phyloP scores from a whole-genome alignment of 2,797 vertebrate species.

The Carduelis carduelis region DNA sequence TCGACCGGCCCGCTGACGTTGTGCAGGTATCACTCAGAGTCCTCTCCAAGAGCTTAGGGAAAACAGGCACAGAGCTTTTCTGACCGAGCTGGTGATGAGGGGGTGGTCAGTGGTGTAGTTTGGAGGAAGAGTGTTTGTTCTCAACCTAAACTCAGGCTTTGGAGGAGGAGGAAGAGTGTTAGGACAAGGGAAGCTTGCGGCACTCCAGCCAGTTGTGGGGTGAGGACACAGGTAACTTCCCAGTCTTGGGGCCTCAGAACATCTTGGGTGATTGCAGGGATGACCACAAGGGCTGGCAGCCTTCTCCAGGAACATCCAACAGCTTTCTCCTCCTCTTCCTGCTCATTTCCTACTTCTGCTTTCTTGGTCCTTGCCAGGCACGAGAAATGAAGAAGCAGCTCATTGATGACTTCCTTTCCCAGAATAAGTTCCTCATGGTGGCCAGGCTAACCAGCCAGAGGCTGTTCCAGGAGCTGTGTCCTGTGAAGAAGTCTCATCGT shows the following conservation, averaged over 20 bases:
- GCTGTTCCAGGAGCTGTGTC: conserved; percentile 94
- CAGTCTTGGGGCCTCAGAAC: neutral
- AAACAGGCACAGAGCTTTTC: fast-evolving
- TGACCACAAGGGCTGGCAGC: neutral
- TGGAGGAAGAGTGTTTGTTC: neutral
- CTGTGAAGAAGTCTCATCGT: conserved; percentile 91
- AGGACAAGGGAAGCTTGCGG: neutral
- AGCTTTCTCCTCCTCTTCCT: neutral
- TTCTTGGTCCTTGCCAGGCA: conserved; percentile 74
- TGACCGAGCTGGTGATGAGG: fast-evolving
- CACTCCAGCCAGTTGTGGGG: neutral
- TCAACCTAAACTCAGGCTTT: neutral
- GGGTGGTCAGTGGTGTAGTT: neutral
- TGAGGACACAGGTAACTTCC: neutral
- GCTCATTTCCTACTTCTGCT: neutral
- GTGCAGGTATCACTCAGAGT: conserved; percentile 81
- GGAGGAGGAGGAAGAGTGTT: neutral
- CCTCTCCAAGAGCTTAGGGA: fast-evolving
- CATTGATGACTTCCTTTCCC: conserved; percentile 92
- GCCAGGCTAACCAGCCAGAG: conserved; percentile 92
- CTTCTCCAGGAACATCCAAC: neutral
- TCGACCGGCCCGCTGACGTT: conserved; percentile 84
- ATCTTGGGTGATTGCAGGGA: fast-evolving
- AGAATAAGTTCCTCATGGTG: conserved; percentile 91
- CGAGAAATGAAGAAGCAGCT: conserved; percentile 93